Base-by-base conservation (phyloP, 2,113 vertebrate species). In the Periophthalmodon schlosseri region DNA sequence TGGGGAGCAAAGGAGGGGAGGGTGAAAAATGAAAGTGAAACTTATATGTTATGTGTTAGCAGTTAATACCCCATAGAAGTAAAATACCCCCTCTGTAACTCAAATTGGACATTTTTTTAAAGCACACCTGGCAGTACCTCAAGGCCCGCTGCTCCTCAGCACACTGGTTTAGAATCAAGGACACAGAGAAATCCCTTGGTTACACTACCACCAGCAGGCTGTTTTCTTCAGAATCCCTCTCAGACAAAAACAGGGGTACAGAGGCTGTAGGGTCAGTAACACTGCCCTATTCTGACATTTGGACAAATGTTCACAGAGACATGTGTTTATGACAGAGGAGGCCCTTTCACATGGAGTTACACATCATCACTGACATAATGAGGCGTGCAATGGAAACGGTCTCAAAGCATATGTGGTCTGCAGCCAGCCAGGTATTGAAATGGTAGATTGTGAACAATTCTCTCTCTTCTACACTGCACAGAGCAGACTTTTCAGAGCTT, bases 321-420 rank as follows among this genome's bases (percentile, higher is more conserved):
- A 21, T 6, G 28, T 36, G 20, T 9, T 56, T 56, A 56, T 56
- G 34, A 39, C 34, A n/a, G 33, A 44, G 9, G 34, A n/a, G 18
- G 2, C 20, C 18, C 63, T 65, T 65, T 65, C 60, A 63, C 60
- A 14, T 20, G 4, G 18, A 13, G 63, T 39, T 20, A 44, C 63
- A 65, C 34, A 65, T 63, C 60, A 63, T 63, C 28, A 9, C 23
- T 34, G 60, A 63, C 60, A 63, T 18, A 63, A 63, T 63, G 60
- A 34, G 60, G 60, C 60, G 60, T 63, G 60, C 60, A 34, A 34
- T 63, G 15, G 14, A 8, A 5, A 24, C 58, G 33, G 28, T 63
- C 33, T 63, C 13, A 18, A 63, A 6, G 57, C 12, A 12, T n/a
- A 57, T 21, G 18, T 5, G 18, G 49, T 20, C 18, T 7, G 18